These are phyloP conservation scores for Sebastes melanostomus DNA, from an alignment of 2,797 vertebrate genomes.

Conservation along the genomic window DNA sequence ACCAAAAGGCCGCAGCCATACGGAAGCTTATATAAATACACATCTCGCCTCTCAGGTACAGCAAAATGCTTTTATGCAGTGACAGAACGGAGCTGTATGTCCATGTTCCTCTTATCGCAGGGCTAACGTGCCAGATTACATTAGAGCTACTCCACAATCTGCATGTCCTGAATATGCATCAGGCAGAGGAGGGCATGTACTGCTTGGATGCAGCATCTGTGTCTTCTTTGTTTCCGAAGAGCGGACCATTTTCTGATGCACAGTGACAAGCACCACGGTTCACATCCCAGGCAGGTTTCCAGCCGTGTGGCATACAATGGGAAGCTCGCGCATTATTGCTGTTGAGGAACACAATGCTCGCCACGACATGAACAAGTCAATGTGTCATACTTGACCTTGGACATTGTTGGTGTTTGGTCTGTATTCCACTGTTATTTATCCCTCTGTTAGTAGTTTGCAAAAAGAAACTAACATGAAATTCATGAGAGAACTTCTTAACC, in stretches of 20 bases:
- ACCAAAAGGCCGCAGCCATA: slow-evolving; percentile 32
- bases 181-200: slow-evolving; percentile 49
- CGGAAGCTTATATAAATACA: slow-evolving; percentile 42
- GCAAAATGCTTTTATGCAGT: slow-evolving; percentile 69
- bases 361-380: background rate
- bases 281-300: slow-evolving; percentile 55
- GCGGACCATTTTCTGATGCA: slow-evolving; percentile 58
- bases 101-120: slow-evolving; percentile 33
- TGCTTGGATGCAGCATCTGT: slow-evolving; percentile 56
- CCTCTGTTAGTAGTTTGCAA: background rate
- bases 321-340: slow-evolving; percentile 8
- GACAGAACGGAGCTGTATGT: slow-evolving; percentile 53
- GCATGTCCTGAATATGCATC: slow-evolving; percentile 70
- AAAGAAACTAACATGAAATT: background rate
- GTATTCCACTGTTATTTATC: background rate
- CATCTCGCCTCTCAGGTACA: slow-evolving; percentile 60
- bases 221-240: slow-evolving; percentile 58
- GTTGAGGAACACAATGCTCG: slow-evolving; percentile 32
- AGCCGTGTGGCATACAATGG: slow-evolving; percentile 21
- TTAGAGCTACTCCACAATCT: slow-evolving; percentile 42
- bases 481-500: background rate
- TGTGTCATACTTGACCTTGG: slow-evolving; percentile 29
- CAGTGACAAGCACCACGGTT: slow-evolving; percentile 58
- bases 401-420: background rate
- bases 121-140: slow-evolving; percentile 47